Evolutionary conservation across 2,797 vertebrate species (phyloP).

Genomic region (Acipenser oxyrinchus): DNA sequence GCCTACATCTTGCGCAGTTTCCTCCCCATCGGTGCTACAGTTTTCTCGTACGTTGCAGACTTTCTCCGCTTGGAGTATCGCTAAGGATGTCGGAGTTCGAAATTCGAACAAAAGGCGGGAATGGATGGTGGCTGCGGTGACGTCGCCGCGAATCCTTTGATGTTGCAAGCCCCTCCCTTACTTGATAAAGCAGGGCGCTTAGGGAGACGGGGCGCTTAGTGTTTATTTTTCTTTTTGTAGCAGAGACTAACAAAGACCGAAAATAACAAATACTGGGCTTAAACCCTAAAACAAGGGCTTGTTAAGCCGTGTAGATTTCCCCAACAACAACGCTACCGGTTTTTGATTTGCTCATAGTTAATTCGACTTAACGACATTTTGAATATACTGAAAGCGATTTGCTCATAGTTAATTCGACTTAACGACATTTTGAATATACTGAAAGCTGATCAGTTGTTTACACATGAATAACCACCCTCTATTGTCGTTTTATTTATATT

Average conservation of each 20-base stretch:
- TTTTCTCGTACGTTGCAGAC: constrained; percentile 43
- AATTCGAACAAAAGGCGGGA: constrained; percentile 63
- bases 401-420: no score
- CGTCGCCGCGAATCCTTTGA: constrained; percentile 29
- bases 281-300: background rate
- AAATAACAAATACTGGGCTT: background rate
- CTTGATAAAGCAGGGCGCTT: constrained; percentile 42
- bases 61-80: constrained; percentile 37
- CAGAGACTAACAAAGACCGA: background rate
- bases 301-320: no score
- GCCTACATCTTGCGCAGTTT: constrained; percentile 10
- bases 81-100: constrained; percentile 48
- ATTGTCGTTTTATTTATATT: no score
- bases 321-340: no score
- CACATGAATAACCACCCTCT: no score
- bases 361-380: no score
- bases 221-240: constrained; percentile 1
- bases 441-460: no score
- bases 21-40: constrained; percentile 47
- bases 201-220: constrained; percentile 43
- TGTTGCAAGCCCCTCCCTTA: constrained; percentile 39
- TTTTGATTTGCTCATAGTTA: no score
- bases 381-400: no score
- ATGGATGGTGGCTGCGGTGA: constrained; percentile 25
- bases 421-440: no score